Evolutionary conservation across 2,888 invertebrate species (phyloP).

Genomic region (Sabatieria punctata): DNA sequence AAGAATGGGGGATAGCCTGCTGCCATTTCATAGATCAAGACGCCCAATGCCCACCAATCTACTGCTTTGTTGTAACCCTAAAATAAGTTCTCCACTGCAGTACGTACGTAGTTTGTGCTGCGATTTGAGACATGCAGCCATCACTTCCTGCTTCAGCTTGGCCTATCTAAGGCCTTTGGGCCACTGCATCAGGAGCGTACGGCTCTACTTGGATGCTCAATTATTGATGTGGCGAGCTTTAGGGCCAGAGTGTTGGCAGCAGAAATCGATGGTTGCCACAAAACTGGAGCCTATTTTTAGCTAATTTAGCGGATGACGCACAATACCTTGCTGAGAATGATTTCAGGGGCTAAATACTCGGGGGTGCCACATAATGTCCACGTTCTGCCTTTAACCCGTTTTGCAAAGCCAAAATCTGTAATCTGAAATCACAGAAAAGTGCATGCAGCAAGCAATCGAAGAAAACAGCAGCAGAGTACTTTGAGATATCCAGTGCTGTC

Average conservation of each 20-base stretch:
- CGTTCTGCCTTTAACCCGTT: conserved; percentile 96
- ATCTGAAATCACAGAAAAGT: conserved; percentile 49
- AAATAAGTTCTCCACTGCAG: conserved; percentile 10
- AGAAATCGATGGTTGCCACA: no score
- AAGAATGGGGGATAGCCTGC: conserved; percentile 99
- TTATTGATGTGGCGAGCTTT: no score
- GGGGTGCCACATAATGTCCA: conserved; percentile 99
- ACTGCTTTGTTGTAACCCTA: conserved; percentile 87
- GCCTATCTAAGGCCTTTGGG: no score
- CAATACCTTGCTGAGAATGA: conserved; percentile 44
- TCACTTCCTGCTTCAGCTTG: no score
- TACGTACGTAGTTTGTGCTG: no score
- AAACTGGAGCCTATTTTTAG: no score
- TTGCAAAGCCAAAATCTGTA: conserved; percentile 98
- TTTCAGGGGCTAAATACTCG: conserved; percentile 53
- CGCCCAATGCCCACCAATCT: conserved; percentile 99
- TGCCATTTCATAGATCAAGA: conserved; percentile 92
- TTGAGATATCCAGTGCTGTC: conserved; percentile 30
- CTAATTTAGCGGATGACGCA: no score
- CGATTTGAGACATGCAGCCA: no score
- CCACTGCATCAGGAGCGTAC: no score
- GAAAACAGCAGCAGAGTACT: conserved; percentile 17
- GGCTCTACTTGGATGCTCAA: no score
- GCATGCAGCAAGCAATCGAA: no score
- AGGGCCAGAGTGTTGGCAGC: no score